Evolutionary conservation across 2,113 vertebrate genomes (phyloP), one percentile per base, ranked within the genome.

Genomic region (Barnardius zonarius): DNA sequence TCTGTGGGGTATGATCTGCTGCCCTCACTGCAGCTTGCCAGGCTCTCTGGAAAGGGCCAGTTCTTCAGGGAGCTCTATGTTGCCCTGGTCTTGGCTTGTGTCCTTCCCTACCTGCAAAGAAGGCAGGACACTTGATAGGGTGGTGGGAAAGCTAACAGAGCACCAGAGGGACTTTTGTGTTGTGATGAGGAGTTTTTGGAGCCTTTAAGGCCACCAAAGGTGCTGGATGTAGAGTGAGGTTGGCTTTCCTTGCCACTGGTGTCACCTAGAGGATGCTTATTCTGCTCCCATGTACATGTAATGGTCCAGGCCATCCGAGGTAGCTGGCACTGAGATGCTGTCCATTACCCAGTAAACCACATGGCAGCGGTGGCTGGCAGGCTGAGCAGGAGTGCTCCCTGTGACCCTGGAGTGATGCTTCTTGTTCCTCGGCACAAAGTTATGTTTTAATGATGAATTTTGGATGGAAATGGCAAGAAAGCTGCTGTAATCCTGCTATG

Each of bases 311-410:
- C n/a, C 41, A 3, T 33, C n/a, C 0, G 5, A 27, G 31, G 66
- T 7, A 27, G 49, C 49, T 8, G 1, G 28, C 13, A 12, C 3
- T 39, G n/a, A n/a, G 51, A 7, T 2, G 13, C 16, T 0, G 1
- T 12, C 63, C 2, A 1, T 4, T 0, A 1, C 54, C 59, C 31
- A 28, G 62, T 39, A 7, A 51, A 81, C 14, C 23, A 46, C 8
- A 9, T 5, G 30, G 25, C 3, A 9, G 31, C 20, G 43, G 61
- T 63, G 69, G 22, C 12, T 43, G 63, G 23, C 1, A 31, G 68
- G 23, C 11, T 20, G 39, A 73, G 62, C 1, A 0, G 81, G 46
- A 69, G 48, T 2, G 2, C 43, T 72, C 39, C 35, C 25, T 0
- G 1, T 7, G 51, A 39, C 37, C 16, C 30, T 62, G 76, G 14